Percentiles rank a stretch among this genome's conserved stretches.
Conservation (phyloP, 2,888 invertebrate genomes). For the Theretra japonica region DNA sequence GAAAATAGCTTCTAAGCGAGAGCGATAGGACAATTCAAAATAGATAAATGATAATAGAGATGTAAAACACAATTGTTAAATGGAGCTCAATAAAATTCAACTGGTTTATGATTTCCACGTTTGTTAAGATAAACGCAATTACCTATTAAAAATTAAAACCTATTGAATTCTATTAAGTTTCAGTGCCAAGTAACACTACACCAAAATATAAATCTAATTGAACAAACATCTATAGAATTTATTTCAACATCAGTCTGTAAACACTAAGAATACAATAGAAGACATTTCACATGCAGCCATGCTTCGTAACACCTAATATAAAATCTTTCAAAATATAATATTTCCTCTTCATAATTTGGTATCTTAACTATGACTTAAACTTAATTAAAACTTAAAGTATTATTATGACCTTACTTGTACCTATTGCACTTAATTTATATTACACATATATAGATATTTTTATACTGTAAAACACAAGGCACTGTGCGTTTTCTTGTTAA, state of each 20-base stretch:
- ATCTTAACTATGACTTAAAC: constrained; percentile 29
- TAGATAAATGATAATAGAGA: not conserved
- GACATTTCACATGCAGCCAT: constrained; percentile 29
- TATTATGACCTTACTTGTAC: constrained; percentile 72
- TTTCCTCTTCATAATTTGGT: constrained; percentile 28
- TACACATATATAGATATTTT: constrained; percentile 14
- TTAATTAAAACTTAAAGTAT: constrained; percentile 41
- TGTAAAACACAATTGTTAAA: not conserved
- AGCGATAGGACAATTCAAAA: not conserved
- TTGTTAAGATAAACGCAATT: too few relatives aligned
- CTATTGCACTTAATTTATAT: constrained; percentile 58
- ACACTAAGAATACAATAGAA: constrained; percentile 17
- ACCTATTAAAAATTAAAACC: not conserved
- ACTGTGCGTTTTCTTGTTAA: constrained; percentile 34
- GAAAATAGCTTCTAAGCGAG: not conserved
- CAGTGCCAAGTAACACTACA: constrained; percentile 5
- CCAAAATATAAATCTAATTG: not conserved
- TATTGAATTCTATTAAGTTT: constrained; percentile 14
- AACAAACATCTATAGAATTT: constrained; percentile 7
- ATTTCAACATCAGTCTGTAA: constrained; percentile 25
- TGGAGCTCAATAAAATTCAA: constrained; percentile 15
- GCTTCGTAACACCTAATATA: constrained; percentile 28
- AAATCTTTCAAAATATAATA: constrained; percentile 25
- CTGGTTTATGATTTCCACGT: not conserved
- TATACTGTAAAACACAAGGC: constrained; percentile 28